phyloP scores from a whole-genome alignment of 1,140 invertebrate genomes.

The Papilio dardanus region DNA sequence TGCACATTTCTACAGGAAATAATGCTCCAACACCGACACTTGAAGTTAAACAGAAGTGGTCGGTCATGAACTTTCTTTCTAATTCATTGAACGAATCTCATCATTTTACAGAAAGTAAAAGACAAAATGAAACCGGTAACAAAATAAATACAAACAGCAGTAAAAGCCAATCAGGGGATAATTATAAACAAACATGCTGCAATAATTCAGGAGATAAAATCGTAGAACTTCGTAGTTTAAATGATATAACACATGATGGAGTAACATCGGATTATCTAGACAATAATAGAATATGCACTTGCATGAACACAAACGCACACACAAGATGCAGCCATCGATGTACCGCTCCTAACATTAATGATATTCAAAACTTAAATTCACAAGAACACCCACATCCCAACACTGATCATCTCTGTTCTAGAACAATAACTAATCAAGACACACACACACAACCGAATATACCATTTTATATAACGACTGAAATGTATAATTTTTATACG shows the following conservation, averaged over 20 bases:
- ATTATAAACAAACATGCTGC: conserved; percentile 1
- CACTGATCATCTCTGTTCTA: conserved; percentile 4
- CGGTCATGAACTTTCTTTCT: conserved; percentile 52
- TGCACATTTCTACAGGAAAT: conserved; percentile 47
- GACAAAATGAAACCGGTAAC: conserved; percentile 16
- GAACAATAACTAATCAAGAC: neutral
- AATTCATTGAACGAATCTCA: conserved; percentile 37
- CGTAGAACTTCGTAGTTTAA: conserved; percentile 56
- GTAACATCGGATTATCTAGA: conserved; percentile 19
- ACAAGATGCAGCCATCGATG: conserved; percentile 44
- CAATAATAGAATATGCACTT: conserved; percentile 45
- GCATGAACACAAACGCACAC: conserved; percentile 47
- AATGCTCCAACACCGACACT: conserved; percentile 57
- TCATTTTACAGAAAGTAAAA: neutral
- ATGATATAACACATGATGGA: conserved; percentile 30
- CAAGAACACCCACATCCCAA: neutral
- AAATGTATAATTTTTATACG: conserved; percentile 1
- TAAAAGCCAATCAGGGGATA: neutral
- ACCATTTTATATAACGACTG: neutral
- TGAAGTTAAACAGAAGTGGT: conserved; percentile 66
- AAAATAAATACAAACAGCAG: conserved; percentile 20
- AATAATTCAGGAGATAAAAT: conserved; percentile 48
- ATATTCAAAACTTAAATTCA: too few relatives aligned
- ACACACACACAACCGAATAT: neutral
- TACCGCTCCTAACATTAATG: conserved; percentile 26